Percentiles rank a stretch among this genome's conserved stretches.
phyloP scores from a whole-genome alignment of 2,888 invertebrate species.

The Chelonus formosanus region DNA sequence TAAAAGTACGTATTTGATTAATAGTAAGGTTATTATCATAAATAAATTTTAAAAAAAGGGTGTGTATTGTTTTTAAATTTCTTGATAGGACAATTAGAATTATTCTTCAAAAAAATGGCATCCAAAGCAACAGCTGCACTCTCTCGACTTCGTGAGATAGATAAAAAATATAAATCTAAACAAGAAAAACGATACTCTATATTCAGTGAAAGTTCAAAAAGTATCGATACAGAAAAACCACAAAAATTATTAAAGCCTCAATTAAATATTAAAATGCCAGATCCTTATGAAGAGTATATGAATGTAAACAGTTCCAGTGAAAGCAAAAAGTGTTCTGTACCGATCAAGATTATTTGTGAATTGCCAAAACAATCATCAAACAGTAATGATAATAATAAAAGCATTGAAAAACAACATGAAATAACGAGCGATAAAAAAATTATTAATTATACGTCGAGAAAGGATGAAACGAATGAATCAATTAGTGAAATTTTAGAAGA shows the following conservation, averaged over 20 bases:
- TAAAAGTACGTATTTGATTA: too few relatives aligned
- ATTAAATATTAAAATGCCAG: conserved; percentile 45
- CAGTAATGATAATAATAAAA: background rate
- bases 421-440: background rate
- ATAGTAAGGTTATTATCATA: too few relatives aligned
- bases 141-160: conserved; percentile 53
- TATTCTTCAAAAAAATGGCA: conserved; percentile 42
- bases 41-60: too few relatives aligned
- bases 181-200: conserved; percentile 28
- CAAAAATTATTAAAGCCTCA: conserved; percentile 32
- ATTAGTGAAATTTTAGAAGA: too few relatives aligned
- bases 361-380: background rate
- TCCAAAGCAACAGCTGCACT: conserved; percentile 55
- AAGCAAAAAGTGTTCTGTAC: background rate
- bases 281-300: conserved; percentile 38
- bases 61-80: background rate
- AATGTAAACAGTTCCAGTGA: conserved; percentile 31
- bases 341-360: background rate
- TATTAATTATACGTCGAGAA: background rate
- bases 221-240: conserved; percentile 32
- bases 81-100: too few relatives aligned
- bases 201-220: conserved; percentile 43
- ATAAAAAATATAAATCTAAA: conserved; percentile 53
- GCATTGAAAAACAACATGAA: background rate
- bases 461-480: background rate